Evolutionary conservation across 2,888 invertebrate species (phyloP).

Genomic region (Heliconius charithonia): DNA sequence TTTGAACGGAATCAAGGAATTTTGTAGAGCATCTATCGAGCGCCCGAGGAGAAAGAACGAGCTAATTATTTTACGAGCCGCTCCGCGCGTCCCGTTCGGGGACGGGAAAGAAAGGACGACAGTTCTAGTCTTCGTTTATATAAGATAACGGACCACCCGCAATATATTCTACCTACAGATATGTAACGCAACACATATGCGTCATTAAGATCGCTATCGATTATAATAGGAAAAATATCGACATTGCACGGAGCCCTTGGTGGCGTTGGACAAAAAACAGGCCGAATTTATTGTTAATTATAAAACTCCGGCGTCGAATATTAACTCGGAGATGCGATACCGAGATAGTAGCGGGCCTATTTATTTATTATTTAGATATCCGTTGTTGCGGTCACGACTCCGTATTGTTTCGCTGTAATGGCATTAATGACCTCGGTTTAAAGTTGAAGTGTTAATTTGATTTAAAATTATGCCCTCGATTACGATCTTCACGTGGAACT

Average conservation of each 20-base stretch:
- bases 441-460: slow-evolving; percentile 84
- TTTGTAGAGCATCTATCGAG: slow-evolving; percentile 58
- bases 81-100: slow-evolving; percentile 49
- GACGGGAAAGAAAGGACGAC: slow-evolving; percentile 34
- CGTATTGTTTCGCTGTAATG: slow-evolving; percentile 82
- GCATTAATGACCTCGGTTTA: slow-evolving; percentile 82
- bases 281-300: slow-evolving; percentile 84
- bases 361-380: slow-evolving; percentile 84
- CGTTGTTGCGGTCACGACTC: slow-evolving; percentile 79
- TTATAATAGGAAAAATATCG: slow-evolving; percentile 73
- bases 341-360: slow-evolving; percentile 76
- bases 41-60: slow-evolving; percentile 56
- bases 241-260: slow-evolving; percentile 65
- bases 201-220: slow-evolving; percentile 80
- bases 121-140: slow-evolving; percentile 36
- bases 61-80: slow-evolving; percentile 69
- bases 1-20: slow-evolving; percentile 69
- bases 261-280: slow-evolving; percentile 73
- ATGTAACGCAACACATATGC: slow-evolving; percentile 49
- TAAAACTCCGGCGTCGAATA: slow-evolving; percentile 80
- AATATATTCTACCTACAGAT: slow-evolving; percentile 6
- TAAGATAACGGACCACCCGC: slow-evolving; percentile 57
- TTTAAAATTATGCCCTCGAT: slow-evolving; percentile 82
- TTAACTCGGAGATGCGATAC: slow-evolving; percentile 79
- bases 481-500: slow-evolving; percentile 79